Evolutionary conservation across 2,888 invertebrate genomes (phyloP), one percentile per base, ranked within the genome.

Genomic region (Dromius quadrimaculatus): DNA sequence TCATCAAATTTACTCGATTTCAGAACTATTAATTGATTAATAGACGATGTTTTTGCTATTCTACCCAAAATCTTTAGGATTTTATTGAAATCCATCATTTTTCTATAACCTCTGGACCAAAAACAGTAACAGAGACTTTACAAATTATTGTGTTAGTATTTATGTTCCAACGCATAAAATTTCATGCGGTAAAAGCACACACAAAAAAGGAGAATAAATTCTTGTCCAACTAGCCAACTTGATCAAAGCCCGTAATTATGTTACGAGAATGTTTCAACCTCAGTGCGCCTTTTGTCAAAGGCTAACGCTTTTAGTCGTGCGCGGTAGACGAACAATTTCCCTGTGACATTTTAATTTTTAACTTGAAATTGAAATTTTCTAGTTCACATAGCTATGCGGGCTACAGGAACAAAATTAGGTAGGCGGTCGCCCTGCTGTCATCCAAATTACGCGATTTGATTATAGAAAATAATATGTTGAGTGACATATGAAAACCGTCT

Each of bases 251-350:
- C 22, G 66, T 66, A 66, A 66, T 66, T 66, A 66, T 41, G 54
- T 66, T 66, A 66, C 66, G 66, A 54, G 66, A 66, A 57, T 66
- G 66, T 66, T 66, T 66, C 66, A 54, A 66, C 28, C 38, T 66
- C 54, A 57, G 41, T 66, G 38, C 66, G 41, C 32, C 38, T 32
- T 54, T 66, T 66, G 66, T 57, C 11, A 15, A 28, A 23, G 59
- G 13, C 34, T 5, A 36, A 36, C 59, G 34, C 34, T 36, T 59
- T 59, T 59, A 59, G 59, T 59, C 9, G 34, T 36, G 36, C 59
- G 59, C 59, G 19, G 36, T 20, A 50, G 19, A 47, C 43, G 19
- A 43, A 59, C 50, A 34, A 47, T 64, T 47, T 47, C 34, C 47
- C 50, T 17, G 64, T 47, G 64, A 64, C 64, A 34, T 47, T 47